Conservation (phyloP, 2,113 vertebrate genomes). For the Aythya baeri region DNA sequence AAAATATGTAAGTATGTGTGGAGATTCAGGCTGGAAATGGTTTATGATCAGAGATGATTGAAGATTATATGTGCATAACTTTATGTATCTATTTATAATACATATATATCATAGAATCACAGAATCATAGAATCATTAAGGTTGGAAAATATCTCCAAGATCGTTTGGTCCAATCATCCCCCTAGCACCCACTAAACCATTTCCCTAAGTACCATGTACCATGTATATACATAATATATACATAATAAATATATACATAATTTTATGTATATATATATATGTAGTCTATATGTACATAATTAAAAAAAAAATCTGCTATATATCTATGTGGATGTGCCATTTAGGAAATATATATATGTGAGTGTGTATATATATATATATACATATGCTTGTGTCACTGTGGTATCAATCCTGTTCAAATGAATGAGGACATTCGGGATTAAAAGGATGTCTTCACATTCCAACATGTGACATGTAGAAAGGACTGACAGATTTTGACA, state of each 20-base stretch:
- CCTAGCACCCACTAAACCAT: no score
- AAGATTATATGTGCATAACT: not conserved
- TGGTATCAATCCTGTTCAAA: accelerated
- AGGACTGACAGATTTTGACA: not conserved
- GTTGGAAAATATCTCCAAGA: no score
- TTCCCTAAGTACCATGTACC: no score
- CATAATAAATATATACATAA: no score
- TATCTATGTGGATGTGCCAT: not conserved
- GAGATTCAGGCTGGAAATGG: not conserved
- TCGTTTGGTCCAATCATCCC: no score
- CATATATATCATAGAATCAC: no score
- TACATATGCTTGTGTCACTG: not conserved
- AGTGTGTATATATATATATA: not conserved
- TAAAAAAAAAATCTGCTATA: not conserved
- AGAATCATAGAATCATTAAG: no score
- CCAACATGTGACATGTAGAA: not conserved
- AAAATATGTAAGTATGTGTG: not conserved
- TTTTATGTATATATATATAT: no score
- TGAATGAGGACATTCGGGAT: not conserved
- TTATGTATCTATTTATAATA: not conserved
- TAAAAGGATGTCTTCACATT: not conserved
- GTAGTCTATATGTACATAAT: not conserved
- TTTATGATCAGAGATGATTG: not conserved
- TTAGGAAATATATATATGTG: not conserved
- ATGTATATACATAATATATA: no score